These are phyloP conservation scores for Benitochromis conjunctus DNA, from an alignment of 2,113 vertebrate species.

Conservation along the genomic window DNA sequence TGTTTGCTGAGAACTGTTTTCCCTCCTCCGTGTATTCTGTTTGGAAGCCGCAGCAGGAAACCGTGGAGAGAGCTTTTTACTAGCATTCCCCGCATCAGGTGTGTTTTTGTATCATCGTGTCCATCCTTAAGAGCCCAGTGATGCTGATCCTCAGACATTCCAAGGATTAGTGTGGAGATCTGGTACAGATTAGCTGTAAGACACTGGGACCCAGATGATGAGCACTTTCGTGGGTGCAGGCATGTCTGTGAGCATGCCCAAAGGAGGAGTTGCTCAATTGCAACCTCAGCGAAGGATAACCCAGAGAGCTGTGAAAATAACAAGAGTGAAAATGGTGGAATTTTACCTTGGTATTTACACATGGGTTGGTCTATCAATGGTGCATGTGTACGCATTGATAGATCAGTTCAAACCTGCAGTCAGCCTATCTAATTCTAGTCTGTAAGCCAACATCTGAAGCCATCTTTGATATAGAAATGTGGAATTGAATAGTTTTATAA, in stretches of 20 bases:
- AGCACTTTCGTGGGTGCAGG: constrained; percentile 5
- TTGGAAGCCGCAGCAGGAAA: constrained; percentile 32
- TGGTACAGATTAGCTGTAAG: constrained; percentile 45
- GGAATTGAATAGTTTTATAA: neutral
- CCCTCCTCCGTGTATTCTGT: constrained; percentile 28
- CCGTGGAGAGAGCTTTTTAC: constrained; percentile 24
- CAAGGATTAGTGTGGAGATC: constrained; percentile 36
- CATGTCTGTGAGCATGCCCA: constrained; percentile 5
- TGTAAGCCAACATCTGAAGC: neutral
- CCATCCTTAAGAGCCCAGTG: constrained; percentile 32
- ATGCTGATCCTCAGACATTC: constrained; percentile 49
- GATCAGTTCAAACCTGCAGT: neutral
- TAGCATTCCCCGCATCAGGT: constrained; percentile 31
- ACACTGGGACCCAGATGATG: constrained; percentile 29
- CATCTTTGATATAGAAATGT: neutral
- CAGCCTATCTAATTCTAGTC: neutral
- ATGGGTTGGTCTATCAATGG: neutral
- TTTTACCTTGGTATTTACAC: neutral
- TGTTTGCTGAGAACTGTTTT: constrained; percentile 31
- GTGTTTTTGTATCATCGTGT: constrained; percentile 46
- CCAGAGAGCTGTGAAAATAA: neutral
- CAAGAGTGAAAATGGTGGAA: neutral
- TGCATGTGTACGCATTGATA: neutral
- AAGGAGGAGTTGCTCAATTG: neutral
- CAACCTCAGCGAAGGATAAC: neutral